phyloP scores from a whole-genome alignment of 1,140 invertebrate species.

The Pseudachorutes palmiensis region DNA sequence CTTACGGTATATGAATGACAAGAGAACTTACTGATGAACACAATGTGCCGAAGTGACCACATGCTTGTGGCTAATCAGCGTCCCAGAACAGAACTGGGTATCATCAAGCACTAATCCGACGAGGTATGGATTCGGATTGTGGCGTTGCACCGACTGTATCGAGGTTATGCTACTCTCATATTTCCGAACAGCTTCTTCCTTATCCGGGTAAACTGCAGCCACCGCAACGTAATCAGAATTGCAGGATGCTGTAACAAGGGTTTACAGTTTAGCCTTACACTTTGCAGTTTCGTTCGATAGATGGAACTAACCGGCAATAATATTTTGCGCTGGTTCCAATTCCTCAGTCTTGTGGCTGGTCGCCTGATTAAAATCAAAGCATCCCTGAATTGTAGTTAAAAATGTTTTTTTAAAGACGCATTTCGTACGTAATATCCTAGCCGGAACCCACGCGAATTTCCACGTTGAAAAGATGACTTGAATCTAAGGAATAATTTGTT shows the following conservation, averaged over 20 bases:
- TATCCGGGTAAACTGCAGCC: slow-evolving; percentile 6
- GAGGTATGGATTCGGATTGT: slow-evolving; percentile 12
- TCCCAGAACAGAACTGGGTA: slow-evolving; percentile 14
- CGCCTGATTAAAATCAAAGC: not conserved
- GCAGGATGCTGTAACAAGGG: not conserved
- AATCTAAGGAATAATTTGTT: slow-evolving; percentile 1
- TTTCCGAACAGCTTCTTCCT: not conserved
- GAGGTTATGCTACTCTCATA: not conserved
- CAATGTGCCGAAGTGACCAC: slow-evolving; percentile 13
- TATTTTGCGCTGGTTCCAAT: not conserved
- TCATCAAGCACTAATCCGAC: slow-evolving; percentile 11
- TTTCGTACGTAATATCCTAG: slow-evolving; percentile 10
- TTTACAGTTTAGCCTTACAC: not conserved
- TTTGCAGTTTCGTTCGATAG: too few species aligned
- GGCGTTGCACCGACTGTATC: not conserved
- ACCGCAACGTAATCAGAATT: not conserved
- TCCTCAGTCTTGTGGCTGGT: not conserved
- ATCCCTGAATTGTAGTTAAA: not conserved
- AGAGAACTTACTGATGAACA: not conserved
- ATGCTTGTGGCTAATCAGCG: slow-evolving; percentile 2
- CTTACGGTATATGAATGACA: not conserved
- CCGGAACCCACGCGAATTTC: slow-evolving; percentile 11
- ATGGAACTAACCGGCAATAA: not conserved
- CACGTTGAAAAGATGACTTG: slow-evolving; percentile 6
- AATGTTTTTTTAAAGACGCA: not conserved